Percentiles rank a stretch among this genome's conserved stretches.
These are phyloP conservation scores for Drosophila sordidula DNA, from an alignment of 2,888 invertebrate species.

Conservation along the genomic window DNA sequence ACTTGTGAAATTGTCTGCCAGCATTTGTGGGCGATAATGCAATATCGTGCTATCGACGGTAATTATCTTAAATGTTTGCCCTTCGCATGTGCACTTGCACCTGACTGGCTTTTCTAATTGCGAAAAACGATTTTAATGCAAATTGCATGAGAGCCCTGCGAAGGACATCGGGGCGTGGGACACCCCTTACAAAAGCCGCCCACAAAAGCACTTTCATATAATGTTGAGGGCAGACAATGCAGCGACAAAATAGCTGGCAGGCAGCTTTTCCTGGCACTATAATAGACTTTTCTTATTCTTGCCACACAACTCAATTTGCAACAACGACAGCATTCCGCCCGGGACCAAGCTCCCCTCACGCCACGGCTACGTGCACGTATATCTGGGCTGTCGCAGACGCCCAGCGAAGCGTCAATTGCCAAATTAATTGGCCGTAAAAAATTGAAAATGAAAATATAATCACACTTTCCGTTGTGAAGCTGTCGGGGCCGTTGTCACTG, in stretches of 20 bases:
- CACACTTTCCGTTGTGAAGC: constrained; percentile 79
- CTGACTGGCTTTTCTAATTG: constrained; percentile 73
- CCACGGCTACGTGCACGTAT: constrained; percentile 17
- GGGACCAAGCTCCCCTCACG: neutral
- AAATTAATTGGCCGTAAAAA: constrained; percentile 85
- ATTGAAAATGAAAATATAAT: constrained; percentile 85
- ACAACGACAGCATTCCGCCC: constrained; percentile 28
- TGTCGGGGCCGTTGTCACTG: constrained; percentile 51
- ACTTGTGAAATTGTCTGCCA: neutral
- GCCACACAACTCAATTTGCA: constrained; percentile 78
- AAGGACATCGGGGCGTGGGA: constrained; percentile 16
- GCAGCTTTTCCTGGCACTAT: constrained; percentile 68
- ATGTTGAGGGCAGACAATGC: constrained; percentile 69
- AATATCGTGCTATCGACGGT: neutral
- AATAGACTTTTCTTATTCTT: constrained; percentile 78
- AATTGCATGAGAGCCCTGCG: constrained; percentile 54
- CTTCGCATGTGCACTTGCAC: constrained; percentile 28
- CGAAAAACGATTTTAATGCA: constrained; percentile 67
- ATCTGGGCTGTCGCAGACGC: constrained; percentile 66
- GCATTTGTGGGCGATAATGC: neutral
- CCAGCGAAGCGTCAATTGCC: constrained; percentile 81
- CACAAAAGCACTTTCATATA: constrained; percentile 55
- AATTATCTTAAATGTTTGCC: neutral
- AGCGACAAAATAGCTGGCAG: constrained; percentile 66
- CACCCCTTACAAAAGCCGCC: constrained; percentile 65